Base-by-base conservation (phyloP, 2,113 vertebrate species). In the Corythaeola cristata region DNA sequence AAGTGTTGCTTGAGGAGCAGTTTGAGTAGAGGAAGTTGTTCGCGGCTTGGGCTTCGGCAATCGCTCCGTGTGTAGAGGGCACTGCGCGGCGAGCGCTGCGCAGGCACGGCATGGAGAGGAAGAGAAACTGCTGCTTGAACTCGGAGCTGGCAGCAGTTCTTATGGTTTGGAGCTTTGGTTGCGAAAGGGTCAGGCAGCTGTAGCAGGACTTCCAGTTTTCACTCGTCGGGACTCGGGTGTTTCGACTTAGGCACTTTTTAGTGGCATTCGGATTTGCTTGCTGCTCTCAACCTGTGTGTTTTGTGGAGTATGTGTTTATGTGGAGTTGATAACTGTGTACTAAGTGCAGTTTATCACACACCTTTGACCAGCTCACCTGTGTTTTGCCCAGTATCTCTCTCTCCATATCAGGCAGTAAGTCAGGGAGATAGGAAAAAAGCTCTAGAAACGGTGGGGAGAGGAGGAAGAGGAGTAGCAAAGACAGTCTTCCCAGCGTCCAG, bases 21-120 rank as follows among this genome's bases (percentile, higher is more conserved):
- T 62, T 24, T 71, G 88, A 77, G 76, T 9, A 45, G 44, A 90
- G 93, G 95, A 95, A 96, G 93, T 83, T 74, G 94, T 95, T 91
- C 27, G 89, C 1, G 88, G 88, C 83, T 88, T 73, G 92, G 63
- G 81, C 90, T 88, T 56, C 1, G 0, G 59, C 82, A 62, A 27
- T 75, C 35, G 3, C 44, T 64, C 56, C 71, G 55, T 60, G 93
- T 83, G 9, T 18, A 2, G 83, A 41, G 86, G 60, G 50, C 88
- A 75, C 39, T 15, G 23, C 88, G 72, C 39, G 13, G 23, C 1
- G 59, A 60, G 45, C 39, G 4, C 52, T 12, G 75, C 15, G 2
- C 60, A n/a, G 24, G 53, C 62, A 44, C 19, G 0, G 56, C 11
- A 0, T 3, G 0, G 15, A 2, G 74, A 50, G 18, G 92, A 91